Conservation (phyloP, 2,888 invertebrate species). For the Hydrotaea cyrtoneurina region DNA sequence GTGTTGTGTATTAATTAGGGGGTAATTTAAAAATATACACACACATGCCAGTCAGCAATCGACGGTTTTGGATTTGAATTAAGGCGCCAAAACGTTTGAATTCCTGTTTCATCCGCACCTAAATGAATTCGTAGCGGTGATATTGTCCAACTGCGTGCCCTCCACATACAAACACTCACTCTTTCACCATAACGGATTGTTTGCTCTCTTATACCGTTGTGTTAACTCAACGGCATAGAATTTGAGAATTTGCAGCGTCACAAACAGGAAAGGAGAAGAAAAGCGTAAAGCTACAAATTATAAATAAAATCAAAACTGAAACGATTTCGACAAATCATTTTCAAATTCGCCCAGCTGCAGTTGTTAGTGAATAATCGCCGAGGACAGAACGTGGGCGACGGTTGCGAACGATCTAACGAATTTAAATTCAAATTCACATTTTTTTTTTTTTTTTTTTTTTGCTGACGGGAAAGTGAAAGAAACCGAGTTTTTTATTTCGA, state of each 20-base stretch:
- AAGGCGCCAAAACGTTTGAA: too few species aligned
- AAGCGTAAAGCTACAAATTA: slow-evolving; percentile 28
- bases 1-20: too few species aligned
- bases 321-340: slow-evolving; percentile 10
- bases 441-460: too few species aligned
- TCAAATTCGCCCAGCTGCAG: slow-evolving; percentile 3
- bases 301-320: slow-evolving; percentile 28
- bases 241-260: neutral
- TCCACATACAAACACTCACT: neutral
- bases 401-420: neutral
- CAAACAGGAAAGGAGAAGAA: neutral
- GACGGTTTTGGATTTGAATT: too few species aligned
- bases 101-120: too few species aligned
- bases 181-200: neutral
- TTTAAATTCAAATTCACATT: neutral
- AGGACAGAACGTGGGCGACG: neutral
- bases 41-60: too few species aligned
- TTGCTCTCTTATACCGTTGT: neutral
- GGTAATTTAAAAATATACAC: too few species aligned
- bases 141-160: neutral
- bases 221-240: slow-evolving; percentile 4
- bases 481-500: neutral
- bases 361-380: neutral
- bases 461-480: neutral
- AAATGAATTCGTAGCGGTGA: too few species aligned